A percentile compares a stretch with the other conserved stretches of the same genome.
Evolutionary conservation across 2,113 vertebrate genomes (phyloP).

Genomic region (Chlorodrepanis virens): DNA sequence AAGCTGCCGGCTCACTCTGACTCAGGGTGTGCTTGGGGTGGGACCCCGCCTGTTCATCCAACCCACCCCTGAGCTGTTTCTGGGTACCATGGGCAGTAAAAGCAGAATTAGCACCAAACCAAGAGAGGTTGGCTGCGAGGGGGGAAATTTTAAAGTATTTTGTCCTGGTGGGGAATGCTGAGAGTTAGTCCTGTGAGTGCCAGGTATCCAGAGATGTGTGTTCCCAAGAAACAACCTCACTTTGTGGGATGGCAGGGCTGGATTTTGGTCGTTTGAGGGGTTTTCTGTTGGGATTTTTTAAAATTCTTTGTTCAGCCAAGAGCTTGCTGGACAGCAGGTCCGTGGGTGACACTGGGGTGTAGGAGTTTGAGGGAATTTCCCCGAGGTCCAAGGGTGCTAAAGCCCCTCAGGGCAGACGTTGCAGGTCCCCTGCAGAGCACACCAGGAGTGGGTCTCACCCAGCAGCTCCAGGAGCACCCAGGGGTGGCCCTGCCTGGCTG

Average conservation of each 20-base stretch:
- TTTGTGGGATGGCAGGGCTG: neutral
- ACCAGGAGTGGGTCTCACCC: neutral
- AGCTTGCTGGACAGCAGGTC: neutral
- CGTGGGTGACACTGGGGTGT: neutral
- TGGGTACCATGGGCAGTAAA: neutral
- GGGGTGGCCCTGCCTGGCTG: neutral
- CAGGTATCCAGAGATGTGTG: neutral
- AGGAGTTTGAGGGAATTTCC: neutral
- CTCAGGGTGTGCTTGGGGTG: neutral
- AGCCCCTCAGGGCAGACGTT: accelerated
- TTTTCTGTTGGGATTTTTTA: neutral
- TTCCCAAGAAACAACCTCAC: neutral
- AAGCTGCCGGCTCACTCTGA: accelerated
- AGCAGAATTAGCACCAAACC: neutral
- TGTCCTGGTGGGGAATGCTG: neutral
- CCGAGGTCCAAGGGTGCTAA: neutral
- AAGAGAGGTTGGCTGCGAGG: accelerated
- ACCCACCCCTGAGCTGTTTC: neutral
- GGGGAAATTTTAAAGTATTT: neutral
- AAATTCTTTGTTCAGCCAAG: neutral
- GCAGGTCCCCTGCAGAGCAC: neutral
- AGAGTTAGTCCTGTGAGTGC: neutral
- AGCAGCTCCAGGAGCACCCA: neutral
- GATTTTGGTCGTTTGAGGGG: neutral
- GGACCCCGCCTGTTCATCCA: accelerated